A percentile compares a stretch with the other conserved stretches of the same genome.
phyloP scores from a whole-genome alignment of 1,140 invertebrate species.

The Tetramorium alpestre region DNA sequence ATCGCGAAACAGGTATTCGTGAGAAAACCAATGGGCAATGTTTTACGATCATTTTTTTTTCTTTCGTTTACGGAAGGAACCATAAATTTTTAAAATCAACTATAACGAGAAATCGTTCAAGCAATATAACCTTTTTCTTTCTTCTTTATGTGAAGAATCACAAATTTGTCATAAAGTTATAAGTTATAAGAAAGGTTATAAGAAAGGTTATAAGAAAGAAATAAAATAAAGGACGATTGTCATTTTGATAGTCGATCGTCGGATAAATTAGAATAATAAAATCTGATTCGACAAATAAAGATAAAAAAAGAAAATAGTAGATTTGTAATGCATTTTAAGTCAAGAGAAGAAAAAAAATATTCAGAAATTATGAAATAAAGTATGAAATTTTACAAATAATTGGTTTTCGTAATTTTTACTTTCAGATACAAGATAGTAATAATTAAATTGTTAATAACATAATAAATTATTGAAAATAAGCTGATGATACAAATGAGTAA shows the following conservation, averaged over 20 bases:
- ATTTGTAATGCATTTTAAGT: not conserved
- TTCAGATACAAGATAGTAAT: not conserved
- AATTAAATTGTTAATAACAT: not conserved
- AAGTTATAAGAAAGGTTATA: not conserved
- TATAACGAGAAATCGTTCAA: not conserved
- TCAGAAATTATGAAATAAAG: not conserved
- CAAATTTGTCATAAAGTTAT: not conserved
- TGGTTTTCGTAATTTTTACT: not conserved
- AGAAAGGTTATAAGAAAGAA: not conserved
- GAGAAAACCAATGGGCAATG: not conserved
- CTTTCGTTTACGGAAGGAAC: not conserved
- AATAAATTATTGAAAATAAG: not conserved
- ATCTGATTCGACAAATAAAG: not conserved
- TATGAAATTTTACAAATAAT: not conserved
- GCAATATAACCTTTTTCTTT: not conserved
- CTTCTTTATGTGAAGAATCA: not conserved
- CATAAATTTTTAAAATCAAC: not conserved
- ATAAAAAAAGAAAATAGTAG: not conserved
- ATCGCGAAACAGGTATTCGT: not conserved
- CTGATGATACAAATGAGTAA: not conserved
- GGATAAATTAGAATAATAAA: not conserved
- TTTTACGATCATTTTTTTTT: slow-evolving; percentile 9
- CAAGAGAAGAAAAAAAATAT: not conserved
- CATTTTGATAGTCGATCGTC: not conserved
- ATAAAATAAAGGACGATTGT: not conserved